Conservation (phyloP, 2,888 invertebrate species). For the Caenorhabditis afra region DNA sequence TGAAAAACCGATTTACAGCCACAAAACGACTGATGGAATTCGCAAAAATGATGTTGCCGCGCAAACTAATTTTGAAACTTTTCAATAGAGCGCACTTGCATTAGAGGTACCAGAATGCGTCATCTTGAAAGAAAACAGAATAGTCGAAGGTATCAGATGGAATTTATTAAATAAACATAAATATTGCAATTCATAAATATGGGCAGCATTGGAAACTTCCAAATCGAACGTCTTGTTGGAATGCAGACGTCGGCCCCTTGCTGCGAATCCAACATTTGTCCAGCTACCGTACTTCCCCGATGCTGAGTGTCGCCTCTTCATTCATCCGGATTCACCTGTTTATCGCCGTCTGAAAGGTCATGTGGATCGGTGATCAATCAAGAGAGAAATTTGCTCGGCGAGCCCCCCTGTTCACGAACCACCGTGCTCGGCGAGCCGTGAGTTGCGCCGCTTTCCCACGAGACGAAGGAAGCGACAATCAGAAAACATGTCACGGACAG, state of each 20-base stretch:
- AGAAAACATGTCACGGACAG: conserved; percentile 44
- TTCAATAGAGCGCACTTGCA: conserved; percentile 8
- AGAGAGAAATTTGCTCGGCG: conserved; percentile 1
- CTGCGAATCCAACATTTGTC: too few relatives aligned
- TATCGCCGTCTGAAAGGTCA: background rate
- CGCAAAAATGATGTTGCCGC: background rate
- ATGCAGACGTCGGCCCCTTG: too few relatives aligned
- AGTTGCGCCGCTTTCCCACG: conserved; percentile 2
- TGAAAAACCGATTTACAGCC: background rate
- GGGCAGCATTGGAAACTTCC: too few relatives aligned
- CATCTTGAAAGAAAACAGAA: too few relatives aligned
- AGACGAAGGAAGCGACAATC: conserved; percentile 15
- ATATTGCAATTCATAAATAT: too few relatives aligned
- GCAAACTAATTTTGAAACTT: background rate
- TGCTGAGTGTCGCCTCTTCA: too few relatives aligned
- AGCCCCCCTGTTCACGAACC: conserved; percentile 36
- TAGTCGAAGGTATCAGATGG: too few relatives aligned
- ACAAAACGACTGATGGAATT: background rate
- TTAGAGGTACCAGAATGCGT: too few relatives aligned
- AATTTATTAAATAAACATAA: too few relatives aligned
- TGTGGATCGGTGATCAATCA: conserved; percentile 20
- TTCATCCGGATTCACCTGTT: background rate
- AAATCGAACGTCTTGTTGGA: too few relatives aligned
- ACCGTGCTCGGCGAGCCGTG: conserved; percentile 32
- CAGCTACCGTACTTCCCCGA: too few relatives aligned